Percentiles rank a stretch among this genome's conserved stretches.
Conservation (phyloP, 2,113 vertebrate genomes). For the Oreochromis spilurus region DNA sequence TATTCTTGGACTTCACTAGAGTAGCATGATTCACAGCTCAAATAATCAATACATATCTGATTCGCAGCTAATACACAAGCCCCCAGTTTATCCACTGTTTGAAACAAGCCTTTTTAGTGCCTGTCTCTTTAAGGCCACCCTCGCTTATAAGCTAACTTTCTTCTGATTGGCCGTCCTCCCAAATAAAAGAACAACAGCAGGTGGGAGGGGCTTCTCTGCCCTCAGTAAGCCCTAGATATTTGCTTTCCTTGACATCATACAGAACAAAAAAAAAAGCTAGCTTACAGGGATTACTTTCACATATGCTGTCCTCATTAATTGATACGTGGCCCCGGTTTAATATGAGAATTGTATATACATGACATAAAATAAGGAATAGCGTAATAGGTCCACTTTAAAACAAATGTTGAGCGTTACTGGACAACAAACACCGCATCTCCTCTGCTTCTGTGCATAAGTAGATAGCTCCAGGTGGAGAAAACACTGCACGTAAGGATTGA, state of each 20-base stretch:
- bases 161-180: not conserved
- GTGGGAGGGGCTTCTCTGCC: not conserved
- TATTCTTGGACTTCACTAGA: not conserved
- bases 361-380: not conserved
- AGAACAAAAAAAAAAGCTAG: not conserved
- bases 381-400: not conserved
- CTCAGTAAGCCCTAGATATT: not conserved
- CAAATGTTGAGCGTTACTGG: slow-evolving; percentile 23
- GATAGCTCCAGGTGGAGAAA: slow-evolving; percentile 18
- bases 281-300: not conserved
- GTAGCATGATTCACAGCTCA: not conserved
- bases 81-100: not conserved
- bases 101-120: not conserved
- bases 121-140: not conserved
- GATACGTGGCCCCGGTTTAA: not conserved
- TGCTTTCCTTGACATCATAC: not conserved
- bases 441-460: slow-evolving; percentile 29
- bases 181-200: not conserved
- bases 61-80: not conserved
- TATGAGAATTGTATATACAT: not conserved
- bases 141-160: not conserved
- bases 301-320: not conserved
- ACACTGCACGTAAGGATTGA: slow-evolving; percentile 26
- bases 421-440: slow-evolving; percentile 29
- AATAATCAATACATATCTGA: not conserved